Conservation (phyloP, 2,797 vertebrate species). For the Rhinatrema bivittatum region DNA sequence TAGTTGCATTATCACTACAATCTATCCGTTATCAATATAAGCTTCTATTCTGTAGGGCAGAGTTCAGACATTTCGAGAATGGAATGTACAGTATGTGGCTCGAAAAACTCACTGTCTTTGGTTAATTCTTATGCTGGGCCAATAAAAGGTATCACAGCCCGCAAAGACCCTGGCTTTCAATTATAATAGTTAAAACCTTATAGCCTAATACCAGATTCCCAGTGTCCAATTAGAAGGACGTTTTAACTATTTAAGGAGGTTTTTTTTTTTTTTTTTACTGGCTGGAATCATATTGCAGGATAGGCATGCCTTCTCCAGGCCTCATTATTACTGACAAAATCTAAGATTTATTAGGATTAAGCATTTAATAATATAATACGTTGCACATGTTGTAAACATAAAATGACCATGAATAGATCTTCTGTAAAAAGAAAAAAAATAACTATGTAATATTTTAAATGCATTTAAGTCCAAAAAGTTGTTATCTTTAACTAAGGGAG, state of each 20-base stretch:
- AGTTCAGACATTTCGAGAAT: too few species aligned
- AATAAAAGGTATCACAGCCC: too few species aligned
- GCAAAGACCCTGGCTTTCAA: too few species aligned
- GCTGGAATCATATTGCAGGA: slow-evolving; percentile 22
- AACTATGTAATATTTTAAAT: slow-evolving; percentile 37
- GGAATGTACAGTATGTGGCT: too few species aligned
- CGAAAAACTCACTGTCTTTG: too few species aligned
- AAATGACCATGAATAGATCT: slow-evolving; percentile 40
- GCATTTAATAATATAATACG: slow-evolving; percentile 55
- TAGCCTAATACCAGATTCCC: slow-evolving; percentile 1
- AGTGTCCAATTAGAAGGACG: slow-evolving; percentile 16
- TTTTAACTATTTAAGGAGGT: slow-evolving; percentile 9
- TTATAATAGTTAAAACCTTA: too few species aligned
- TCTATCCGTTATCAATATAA: too few species aligned
- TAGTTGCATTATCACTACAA: too few species aligned
- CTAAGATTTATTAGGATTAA: slow-evolving; percentile 54
- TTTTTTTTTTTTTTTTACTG: slow-evolving; percentile 7
- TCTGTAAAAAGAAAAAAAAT: slow-evolving; percentile 39
- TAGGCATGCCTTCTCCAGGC: neutral
- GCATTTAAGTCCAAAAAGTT: slow-evolving; percentile 31
- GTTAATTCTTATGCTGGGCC: too few species aligned
- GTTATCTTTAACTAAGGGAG: slow-evolving; percentile 37
- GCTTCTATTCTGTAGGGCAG: too few species aligned
- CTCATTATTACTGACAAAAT: slow-evolving; percentile 44
- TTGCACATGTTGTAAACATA: slow-evolving; percentile 38